Evolutionary conservation across 2,797 vertebrate species (phyloP).

Genomic region (Rachycentron canadum): DNA sequence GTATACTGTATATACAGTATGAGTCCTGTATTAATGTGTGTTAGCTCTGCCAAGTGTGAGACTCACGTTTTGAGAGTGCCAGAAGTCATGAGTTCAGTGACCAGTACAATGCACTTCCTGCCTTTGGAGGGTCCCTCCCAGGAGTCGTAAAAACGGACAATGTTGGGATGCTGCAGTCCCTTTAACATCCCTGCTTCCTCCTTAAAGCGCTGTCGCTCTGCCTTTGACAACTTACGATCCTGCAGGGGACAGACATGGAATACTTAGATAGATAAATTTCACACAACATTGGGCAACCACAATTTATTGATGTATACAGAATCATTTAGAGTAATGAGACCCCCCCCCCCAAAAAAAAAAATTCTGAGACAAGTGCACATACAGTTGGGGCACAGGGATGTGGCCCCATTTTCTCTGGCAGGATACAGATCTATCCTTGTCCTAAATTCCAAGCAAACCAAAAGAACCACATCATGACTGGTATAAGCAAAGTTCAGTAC

Average conservation of each 20-base stretch:
- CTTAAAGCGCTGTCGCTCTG: conserved; percentile 97
- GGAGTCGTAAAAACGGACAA: conserved; percentile 99
- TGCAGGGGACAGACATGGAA: conserved; percentile 61
- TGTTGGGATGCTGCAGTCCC: conserved; percentile 98
- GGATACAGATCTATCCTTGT: conserved; percentile 30
- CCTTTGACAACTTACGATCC: conserved; percentile 97
- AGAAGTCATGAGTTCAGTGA: conserved; percentile 99
- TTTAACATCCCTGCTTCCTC: conserved; percentile 99
- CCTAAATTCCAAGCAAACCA: conserved; percentile 35
- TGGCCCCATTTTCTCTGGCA: conserved; percentile 37
- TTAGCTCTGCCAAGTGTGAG: conserved; percentile 6
- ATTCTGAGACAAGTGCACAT: not conserved
- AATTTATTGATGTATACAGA: not conserved
- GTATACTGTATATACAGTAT: not conserved
- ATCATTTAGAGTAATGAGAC: not conserved
- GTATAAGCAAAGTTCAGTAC: not conserved
- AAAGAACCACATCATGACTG: conserved; percentile 13
- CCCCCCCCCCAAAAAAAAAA: no score
- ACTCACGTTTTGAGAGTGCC: conserved; percentile 99
- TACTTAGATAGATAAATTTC: conserved; percentile 1
- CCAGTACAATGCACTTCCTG: conserved; percentile 98
- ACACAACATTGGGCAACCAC: not conserved
- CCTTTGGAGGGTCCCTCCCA: conserved; percentile 99
- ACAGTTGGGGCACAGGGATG: conserved; percentile 21
- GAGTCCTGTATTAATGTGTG: not conserved